phyloP scores from a whole-genome alignment of 2,113 vertebrate genomes.

The Pelodiscus sinensis region DNA sequence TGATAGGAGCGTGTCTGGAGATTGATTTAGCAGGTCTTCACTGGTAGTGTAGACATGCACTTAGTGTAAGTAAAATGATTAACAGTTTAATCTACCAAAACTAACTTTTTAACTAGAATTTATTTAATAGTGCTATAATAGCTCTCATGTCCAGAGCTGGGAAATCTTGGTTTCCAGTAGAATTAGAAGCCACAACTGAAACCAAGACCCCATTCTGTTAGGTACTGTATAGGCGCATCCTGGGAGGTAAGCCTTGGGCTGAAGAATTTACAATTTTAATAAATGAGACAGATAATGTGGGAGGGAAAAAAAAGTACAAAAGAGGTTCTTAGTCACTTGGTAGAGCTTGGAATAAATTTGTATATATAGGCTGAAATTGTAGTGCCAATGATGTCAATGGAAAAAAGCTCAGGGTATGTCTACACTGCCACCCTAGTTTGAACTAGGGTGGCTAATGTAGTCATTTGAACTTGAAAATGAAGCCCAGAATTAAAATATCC shows the following conservation, averaged over 20 bases:
- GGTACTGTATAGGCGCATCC: background rate
- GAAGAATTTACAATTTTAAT: background rate
- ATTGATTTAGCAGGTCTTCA: too few relatives aligned
- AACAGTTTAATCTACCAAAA: background rate
- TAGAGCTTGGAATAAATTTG: slow-evolving; percentile 20
- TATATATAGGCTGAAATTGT: slow-evolving; percentile 42
- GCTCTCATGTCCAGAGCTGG: accelerated
- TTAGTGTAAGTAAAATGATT: slow-evolving; percentile 5
- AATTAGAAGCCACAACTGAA: background rate
- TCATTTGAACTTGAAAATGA: too few relatives aligned
- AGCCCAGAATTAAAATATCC: too few relatives aligned
- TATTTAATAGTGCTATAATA: background rate
- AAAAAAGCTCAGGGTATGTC: background rate
- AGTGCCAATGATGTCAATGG: slow-evolving; percentile 58
- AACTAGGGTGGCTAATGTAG: too few relatives aligned
- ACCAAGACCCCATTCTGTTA: background rate
- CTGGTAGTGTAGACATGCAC: too few relatives aligned
- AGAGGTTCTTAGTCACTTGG: background rate
- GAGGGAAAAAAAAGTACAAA: slow-evolving; percentile 3
- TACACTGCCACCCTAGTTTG: too few relatives aligned
- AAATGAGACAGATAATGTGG: background rate
- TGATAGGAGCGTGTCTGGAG: too few relatives aligned
- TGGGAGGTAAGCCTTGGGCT: background rate
- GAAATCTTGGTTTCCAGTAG: background rate
- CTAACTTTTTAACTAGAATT: slow-evolving; percentile 6